Base-by-base conservation (phyloP, 2,888 invertebrate genomes). In the Endomychus coccineus region DNA sequence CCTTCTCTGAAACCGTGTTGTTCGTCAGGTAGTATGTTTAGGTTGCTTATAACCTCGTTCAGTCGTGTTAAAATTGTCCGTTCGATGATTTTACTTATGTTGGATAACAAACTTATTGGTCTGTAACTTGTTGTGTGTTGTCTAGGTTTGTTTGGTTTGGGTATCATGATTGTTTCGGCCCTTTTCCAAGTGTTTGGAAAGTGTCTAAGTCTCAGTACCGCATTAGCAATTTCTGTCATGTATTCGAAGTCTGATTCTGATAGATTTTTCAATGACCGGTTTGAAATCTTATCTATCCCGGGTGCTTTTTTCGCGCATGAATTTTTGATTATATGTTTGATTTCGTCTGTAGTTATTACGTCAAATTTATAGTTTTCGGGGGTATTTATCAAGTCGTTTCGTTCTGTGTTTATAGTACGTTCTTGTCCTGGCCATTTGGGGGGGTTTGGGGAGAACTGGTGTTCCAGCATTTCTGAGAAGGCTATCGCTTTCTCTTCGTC, bases 1-100 rank as follows among this genome's bases (percentile, higher is more conserved):
- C 28, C 30, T 9, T 25, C 28, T 11, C 34, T 23, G 16, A 43
- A 43, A 7, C 42, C 44, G 25, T 19, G 27, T 33, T 43, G 44
- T 10, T 35, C 30, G 1, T 36, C 19, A 2, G 29, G 37, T 11
- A 42, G 23, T 6, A 43, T 28, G 10, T 42, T 27, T 22, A 15
- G 11, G n/a, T 24, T n/a, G 21, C 32, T 21, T 6, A 27, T 17
- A 27, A 22, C 12, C 19, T 13, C 16, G 11, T 28, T 9, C 2
- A 39, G 13, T 29, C 38, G 33, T 2, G 12, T 17, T 11, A 30
- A 15, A 4, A 42, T 34, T 1, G 12, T 14, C 12, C 15, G 25
- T 31, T 39, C 38, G 1, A 19, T 16, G 1, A 36, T 3, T 15
- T 35, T 36, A 15, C 35, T 28, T 5, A 35, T 7, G 3, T 7